These are phyloP conservation scores for Helicoverpa assulta DNA, from an alignment of 2,888 invertebrate species.

Conservation along the genomic window DNA sequence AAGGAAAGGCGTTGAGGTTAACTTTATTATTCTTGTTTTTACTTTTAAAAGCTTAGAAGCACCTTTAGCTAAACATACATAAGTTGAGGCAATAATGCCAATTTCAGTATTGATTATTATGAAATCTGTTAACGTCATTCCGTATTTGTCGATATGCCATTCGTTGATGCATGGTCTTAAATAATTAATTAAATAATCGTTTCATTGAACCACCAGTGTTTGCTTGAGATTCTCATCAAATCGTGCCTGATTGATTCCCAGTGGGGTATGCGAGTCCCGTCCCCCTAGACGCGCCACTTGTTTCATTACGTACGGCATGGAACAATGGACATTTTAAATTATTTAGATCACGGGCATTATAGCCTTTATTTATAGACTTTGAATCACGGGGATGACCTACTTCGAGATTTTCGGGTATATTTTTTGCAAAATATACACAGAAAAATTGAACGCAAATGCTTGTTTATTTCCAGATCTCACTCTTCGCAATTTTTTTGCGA, in stretches of 20 bases:
- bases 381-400: slow-evolving; percentile 43
- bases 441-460: not conserved
- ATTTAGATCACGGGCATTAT: slow-evolving; percentile 47
- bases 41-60: no score
- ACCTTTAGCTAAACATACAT: no score
- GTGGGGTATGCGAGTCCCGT: not conserved
- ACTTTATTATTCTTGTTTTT: not conserved
- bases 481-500: not conserved
- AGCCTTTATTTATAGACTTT: slow-evolving; percentile 48
- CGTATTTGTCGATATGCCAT: no score
- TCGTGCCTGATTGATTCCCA: slow-evolving; percentile 1
- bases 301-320: slow-evolving; percentile 23
- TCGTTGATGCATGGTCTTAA: no score
- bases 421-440: slow-evolving; percentile 3
- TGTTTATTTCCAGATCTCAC: slow-evolving; percentile 5
- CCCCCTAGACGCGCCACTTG: slow-evolving; percentile 3
- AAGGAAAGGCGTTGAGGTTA: not conserved
- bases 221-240: slow-evolving; percentile 16
- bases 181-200: no score
- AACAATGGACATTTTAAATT: slow-evolving; percentile 33
- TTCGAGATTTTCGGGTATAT: slow-evolving; percentile 10
- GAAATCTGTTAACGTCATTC: no score
- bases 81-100: no score
- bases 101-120: no score
- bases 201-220: not conserved